Conservation (phyloP, 2,888 invertebrate genomes). For the Amphimallon solstitiale region DNA sequence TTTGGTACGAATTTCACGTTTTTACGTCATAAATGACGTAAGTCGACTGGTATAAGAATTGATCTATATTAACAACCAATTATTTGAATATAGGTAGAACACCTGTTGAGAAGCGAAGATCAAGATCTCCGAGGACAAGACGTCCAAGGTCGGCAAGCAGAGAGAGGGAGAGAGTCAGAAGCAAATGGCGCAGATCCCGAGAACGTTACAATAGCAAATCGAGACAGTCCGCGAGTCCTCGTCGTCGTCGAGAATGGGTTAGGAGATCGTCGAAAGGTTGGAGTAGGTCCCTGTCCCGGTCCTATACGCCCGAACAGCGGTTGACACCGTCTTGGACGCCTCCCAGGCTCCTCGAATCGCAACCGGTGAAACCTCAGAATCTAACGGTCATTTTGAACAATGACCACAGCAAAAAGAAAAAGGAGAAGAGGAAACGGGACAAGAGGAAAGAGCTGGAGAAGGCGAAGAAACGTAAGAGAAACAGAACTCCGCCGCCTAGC, state of each 20-base stretch:
- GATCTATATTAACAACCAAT: too few relatives aligned
- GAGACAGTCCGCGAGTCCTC: slow-evolving; percentile 43
- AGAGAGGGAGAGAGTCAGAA: slow-evolving; percentile 52
- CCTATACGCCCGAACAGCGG: slow-evolving; percentile 64
- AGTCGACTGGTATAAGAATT: too few relatives aligned
- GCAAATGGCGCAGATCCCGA: slow-evolving; percentile 56
- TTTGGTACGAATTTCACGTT: too few relatives aligned
- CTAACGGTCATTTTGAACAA: slow-evolving; percentile 70
- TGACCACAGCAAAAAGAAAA: slow-evolving; percentile 67
- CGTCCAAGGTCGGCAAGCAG: slow-evolving; percentile 52
- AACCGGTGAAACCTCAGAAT: slow-evolving; percentile 64
- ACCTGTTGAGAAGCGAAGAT: slow-evolving; percentile 47
- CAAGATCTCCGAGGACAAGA: slow-evolving; percentile 51
- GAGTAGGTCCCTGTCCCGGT: slow-evolving; percentile 70
- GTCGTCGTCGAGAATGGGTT: slow-evolving; percentile 51
- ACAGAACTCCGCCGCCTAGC: slow-evolving; percentile 72
- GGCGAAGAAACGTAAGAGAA: slow-evolving; percentile 61
- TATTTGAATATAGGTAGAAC: slow-evolving; percentile 27
- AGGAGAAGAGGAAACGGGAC: slow-evolving; percentile 63
- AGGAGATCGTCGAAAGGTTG: slow-evolving; percentile 54
- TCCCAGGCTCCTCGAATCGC: slow-evolving; percentile 62
- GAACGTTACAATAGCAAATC: slow-evolving; percentile 44
- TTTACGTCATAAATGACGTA: too few relatives aligned
- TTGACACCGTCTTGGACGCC: slow-evolving; percentile 71
- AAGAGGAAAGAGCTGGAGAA: slow-evolving; percentile 59